Conservation (phyloP, 2,797 vertebrate species). For the Bucorvus abyssinicus region DNA sequence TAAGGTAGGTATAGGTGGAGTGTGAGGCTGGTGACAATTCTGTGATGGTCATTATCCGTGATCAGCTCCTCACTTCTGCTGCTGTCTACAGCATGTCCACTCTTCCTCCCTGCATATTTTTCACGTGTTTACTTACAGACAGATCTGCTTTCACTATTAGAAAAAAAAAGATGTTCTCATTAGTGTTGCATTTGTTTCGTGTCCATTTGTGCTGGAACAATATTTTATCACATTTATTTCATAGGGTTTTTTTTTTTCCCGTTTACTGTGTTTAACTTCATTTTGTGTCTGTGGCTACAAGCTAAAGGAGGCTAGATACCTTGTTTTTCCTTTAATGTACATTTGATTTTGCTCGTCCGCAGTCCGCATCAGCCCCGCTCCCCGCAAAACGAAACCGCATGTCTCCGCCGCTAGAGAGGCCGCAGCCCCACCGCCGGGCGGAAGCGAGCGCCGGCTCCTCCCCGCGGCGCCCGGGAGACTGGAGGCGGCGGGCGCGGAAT, state of each 20-base stretch:
- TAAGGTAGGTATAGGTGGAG: accelerated
- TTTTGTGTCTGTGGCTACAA: too few relatives aligned
- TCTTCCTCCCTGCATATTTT: neutral
- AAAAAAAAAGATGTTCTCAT: neutral
- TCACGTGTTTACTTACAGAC: neutral
- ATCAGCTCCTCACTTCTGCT: neutral
- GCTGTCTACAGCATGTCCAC: neutral
- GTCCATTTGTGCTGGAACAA: neutral
- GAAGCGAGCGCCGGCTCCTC: neutral
- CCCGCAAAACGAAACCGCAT: too few relatives aligned
- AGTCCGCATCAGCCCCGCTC: neutral
- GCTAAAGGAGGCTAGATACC: too few relatives aligned
- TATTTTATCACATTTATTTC: neutral
- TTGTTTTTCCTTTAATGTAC: neutral
- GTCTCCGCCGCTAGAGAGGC: neutral
- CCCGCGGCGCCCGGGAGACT: neutral
- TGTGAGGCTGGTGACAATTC: neutral
- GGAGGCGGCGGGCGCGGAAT: neutral
- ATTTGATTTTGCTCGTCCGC: neutral
- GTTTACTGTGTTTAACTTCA: neutral
- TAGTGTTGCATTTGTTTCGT: neutral
- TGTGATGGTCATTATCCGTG: neutral
- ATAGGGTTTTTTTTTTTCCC: neutral
- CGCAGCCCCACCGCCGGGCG: neutral
- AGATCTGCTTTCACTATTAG: neutral